Percentiles rank a stretch among this genome's conserved stretches.
phyloP scores from a whole-genome alignment of 1,140 invertebrate genomes.

The Musca domestica region DNA sequence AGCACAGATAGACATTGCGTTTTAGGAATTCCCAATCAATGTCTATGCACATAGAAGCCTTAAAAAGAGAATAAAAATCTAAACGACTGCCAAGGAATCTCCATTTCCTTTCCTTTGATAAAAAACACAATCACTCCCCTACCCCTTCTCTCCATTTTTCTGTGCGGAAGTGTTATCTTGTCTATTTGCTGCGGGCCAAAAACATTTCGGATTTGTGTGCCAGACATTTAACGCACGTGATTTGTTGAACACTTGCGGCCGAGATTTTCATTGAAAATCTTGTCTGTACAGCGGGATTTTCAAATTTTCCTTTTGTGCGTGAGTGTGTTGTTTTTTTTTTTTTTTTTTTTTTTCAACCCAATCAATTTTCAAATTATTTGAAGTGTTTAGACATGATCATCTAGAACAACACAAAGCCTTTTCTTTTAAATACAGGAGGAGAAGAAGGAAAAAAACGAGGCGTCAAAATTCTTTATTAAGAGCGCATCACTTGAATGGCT shows the following conservation, averaged over 20 bases:
- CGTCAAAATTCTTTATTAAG: slow-evolving; percentile 7
- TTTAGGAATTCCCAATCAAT: too few relatives aligned
- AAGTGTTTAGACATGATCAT: slow-evolving; percentile 14
- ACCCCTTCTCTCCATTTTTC: too few relatives aligned
- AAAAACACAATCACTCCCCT: too few relatives aligned
- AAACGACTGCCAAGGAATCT: too few relatives aligned
- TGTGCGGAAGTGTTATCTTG: too few relatives aligned
- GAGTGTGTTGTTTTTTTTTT: too few relatives aligned
- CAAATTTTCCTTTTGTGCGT: not conserved
- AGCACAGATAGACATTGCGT: too few relatives aligned
- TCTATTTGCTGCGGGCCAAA: too few relatives aligned
- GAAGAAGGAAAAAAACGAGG: not conserved
- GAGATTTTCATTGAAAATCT: not conserved
- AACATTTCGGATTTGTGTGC: too few relatives aligned
- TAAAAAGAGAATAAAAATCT: not conserved
- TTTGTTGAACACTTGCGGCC: slow-evolving; percentile 5
- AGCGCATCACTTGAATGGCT: too few relatives aligned
- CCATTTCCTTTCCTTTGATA: too few relatives aligned
- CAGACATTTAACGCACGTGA: not conserved
- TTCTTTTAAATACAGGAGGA: too few relatives aligned
- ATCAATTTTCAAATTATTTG: not conserved
- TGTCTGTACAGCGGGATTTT: not conserved
- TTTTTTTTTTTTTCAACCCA: not conserved
- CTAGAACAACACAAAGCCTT: not conserved
- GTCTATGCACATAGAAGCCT: not conserved